Evolutionary conservation across 2,888 invertebrate genomes (phyloP).

Genomic region (Autographa pulchrina): DNA sequence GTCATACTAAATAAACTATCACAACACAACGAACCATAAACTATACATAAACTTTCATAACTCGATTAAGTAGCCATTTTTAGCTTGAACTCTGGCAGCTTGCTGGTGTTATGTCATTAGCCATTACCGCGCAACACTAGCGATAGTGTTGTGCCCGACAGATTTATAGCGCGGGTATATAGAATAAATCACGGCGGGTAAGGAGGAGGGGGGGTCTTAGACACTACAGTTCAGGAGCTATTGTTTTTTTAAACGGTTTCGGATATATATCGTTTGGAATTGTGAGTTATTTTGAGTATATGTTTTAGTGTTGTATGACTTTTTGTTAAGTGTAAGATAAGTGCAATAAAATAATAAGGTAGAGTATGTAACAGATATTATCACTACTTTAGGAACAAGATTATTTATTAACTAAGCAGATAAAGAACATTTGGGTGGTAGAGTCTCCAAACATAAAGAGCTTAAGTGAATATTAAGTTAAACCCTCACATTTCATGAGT

Average conservation of each 20-base stretch:
- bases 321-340: too few relatives aligned
- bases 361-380: too few relatives aligned
- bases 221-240: conserved; percentile 46
- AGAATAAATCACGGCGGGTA: conserved; percentile 66
- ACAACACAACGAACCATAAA: conserved; percentile 8
- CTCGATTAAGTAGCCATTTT: conserved; percentile 60
- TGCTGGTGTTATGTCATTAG: conserved; percentile 72
- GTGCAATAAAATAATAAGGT: too few relatives aligned
- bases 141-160: conserved; percentile 74
- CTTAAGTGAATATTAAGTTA: too few relatives aligned
- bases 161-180: conserved; percentile 69
- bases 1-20: background rate
- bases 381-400: too few relatives aligned
- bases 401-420: too few relatives aligned
- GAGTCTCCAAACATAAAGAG: too few relatives aligned
- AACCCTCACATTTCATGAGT: too few relatives aligned
- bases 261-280: conserved; percentile 10
- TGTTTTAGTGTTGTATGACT: too few relatives aligned
- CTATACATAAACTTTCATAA: conserved; percentile 16
- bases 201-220: conserved; percentile 54
- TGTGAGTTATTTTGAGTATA: background rate
- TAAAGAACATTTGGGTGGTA: too few relatives aligned
- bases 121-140: conserved; percentile 75
- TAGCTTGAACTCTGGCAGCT: conserved; percentile 51
- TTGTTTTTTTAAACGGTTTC: conserved; percentile 42